Base-by-base conservation (phyloP, 2,888 invertebrate species). In the Lasiommata megera region DNA sequence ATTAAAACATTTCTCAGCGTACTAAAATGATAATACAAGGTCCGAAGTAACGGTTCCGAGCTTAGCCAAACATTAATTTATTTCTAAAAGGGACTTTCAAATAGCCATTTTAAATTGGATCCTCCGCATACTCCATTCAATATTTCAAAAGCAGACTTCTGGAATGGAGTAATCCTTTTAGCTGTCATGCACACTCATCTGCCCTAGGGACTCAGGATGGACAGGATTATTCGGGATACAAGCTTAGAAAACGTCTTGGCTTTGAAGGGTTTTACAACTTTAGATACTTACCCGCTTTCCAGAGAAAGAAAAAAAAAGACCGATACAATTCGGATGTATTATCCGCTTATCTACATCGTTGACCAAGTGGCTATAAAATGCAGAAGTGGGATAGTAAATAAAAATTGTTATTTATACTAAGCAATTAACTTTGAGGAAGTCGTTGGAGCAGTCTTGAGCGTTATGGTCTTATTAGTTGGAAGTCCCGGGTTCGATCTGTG, bases 31-130 rank as follows among this genome's bases (percentile, higher is more conserved):
- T 46, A 46, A 46, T 29, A 46, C 31, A 31, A 46, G 16, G 29
- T 46, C 44, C 29, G 16, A 46, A 46, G 46, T 14, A 31, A 31
- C 31, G 46, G 46, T 31, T 31, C 5, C 14, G 29, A 46, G 46
- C 29, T 46, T n/a, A 48, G 37, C 36, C 48, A 36, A 36, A 48
- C 48, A 48, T 37, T 48, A 48, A 48, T 48, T 48, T 48, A 48
- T 48, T 23, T 18, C 48, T 37, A 18, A 48, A 48, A 48, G 48
- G 48, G 48, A 8, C 48, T 37, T 23, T 23, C 36, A 23, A 48
- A 11, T 48, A 36, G 48, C 37, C 48, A 17, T 37, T 48, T 48
- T 48, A 48, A 48, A 48, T 37, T 48, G 12, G 36, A 48, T 48
- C 48, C 48, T 23, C 18, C 48, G 46, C 18, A 18, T 37, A 37